Evolutionary conservation across 2,113 vertebrate species (phyloP), one percentile per base, ranked within the genome.

Genomic region (Martes martes): DNA sequence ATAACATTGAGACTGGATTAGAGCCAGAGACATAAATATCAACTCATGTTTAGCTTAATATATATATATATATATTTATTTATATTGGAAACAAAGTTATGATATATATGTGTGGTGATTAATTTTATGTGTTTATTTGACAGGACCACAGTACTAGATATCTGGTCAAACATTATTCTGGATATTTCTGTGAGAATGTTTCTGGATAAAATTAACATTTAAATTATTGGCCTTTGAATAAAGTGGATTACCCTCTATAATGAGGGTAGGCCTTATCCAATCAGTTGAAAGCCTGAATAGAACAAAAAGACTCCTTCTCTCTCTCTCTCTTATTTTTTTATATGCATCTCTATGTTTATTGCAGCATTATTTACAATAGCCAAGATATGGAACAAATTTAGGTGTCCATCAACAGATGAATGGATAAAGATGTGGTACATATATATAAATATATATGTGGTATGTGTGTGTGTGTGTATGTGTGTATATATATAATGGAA

Each of bases 121-220:
- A 52, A 52, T 45, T 91, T 87, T 84, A 55, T 55, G 11, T 47
- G 42, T 79, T 42, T 73, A 31, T 0, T 9, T 71, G 28, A 15
- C n/a, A 78, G 82, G 23, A 8, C n/a, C n/a, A 69, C 31, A 28
- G 52, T 88, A 39, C 19, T 45, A 21, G 6, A 18, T 59, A 78
- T 47, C 81, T 96, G 45, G 33, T 45, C 28, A 94, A 36, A 69
- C 7, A 13, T 74, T 82, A 81, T 74, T 91, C 36, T 94, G 61
- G 4, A 33, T 76, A 59, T 45, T 76, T 50, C 28, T 83, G 4
- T 82, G 67, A 59, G 23, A 61, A 31, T 71, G 11, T 33, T 82
- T 83, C 85, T 0, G 33, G 26, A 36, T 71, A 33, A 81, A 16
- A 52, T 11, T 45, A 76, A 91, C 59, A 52, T 81, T 81, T 36